phyloP scores from a whole-genome alignment of 2,797 vertebrate genomes.

The Neolamprologus multifasciatus region DNA sequence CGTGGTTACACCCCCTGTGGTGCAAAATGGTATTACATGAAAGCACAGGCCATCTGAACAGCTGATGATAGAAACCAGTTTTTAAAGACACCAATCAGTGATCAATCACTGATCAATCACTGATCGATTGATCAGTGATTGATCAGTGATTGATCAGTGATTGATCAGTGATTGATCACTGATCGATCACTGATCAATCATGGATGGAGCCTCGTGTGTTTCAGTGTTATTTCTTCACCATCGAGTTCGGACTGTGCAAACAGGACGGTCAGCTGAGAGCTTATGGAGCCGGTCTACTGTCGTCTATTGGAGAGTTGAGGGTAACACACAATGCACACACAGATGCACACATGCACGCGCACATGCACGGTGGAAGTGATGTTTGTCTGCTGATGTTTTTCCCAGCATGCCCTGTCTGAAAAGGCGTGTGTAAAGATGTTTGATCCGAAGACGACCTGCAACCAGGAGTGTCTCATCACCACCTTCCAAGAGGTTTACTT shows the following conservation, averaged over 20 bases:
- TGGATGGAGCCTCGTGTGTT: background rate
- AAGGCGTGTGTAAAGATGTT: constrained; percentile 89
- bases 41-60: rapidly evolving
- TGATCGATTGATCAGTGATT: too few relatives aligned
- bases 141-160: too few relatives aligned
- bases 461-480: constrained; percentile 96
- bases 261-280: constrained; percentile 93
- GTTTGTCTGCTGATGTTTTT: background rate
- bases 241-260: constrained; percentile 97
- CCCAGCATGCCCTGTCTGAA: constrained; percentile 92
- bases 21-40: background rate
- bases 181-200: background rate
- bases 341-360: background rate
- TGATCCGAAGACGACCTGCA: constrained; percentile 90
- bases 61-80: background rate
- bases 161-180: background rate
- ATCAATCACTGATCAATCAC: background rate
- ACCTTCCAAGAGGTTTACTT: constrained; percentile 98
- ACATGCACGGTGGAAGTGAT: background rate
- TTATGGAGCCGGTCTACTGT: constrained; percentile 93
- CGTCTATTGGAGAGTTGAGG: constrained; percentile 93
- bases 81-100: background rate
- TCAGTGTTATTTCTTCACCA: constrained; percentile 98
- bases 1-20: background rate
- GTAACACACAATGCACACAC: constrained; percentile 54